phyloP scores from a whole-genome alignment of 2,113 vertebrate genomes.

The Dolichallabes microphthalmus region DNA sequence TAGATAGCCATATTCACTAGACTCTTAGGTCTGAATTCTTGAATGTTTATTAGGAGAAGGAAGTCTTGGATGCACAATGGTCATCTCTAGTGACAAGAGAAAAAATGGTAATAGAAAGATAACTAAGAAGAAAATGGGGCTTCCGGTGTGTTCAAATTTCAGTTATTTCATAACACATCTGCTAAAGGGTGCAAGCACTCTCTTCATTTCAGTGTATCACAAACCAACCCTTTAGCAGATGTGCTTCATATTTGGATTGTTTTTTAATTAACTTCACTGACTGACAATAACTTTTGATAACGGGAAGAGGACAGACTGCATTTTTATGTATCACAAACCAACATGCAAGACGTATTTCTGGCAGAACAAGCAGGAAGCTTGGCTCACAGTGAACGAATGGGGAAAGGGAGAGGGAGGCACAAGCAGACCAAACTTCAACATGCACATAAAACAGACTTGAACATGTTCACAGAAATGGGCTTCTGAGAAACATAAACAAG shows the following conservation, averaged over 20 bases:
- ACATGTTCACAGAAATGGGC: neutral
- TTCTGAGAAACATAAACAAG: constrained; percentile 21
- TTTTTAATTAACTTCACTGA: neutral
- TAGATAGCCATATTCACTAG: neutral
- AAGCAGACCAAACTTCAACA: neutral
- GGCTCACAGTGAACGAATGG: neutral
- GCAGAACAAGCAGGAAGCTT: neutral
- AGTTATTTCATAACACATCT: neutral
- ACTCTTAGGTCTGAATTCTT: neutral
- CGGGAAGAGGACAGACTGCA: neutral
- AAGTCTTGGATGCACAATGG: neutral
- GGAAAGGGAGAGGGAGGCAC: neutral
- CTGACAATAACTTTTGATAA: neutral
- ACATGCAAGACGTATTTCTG: neutral
- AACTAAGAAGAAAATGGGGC: neutral
- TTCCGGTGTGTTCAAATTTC: too few species aligned
- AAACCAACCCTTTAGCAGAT: neutral
- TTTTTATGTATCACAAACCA: constrained; percentile 19
- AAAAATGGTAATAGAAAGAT: neutral
- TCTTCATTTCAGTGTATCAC: too few species aligned
- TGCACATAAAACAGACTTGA: constrained; percentile 15
- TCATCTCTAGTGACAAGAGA: neutral
- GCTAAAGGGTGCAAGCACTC: neutral
- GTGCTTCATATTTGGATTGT: neutral
- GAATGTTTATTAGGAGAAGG: neutral